These are phyloP conservation scores for Drosophila imparisetae DNA, from an alignment of 2,888 invertebrate genomes.

Conservation along the genomic window DNA sequence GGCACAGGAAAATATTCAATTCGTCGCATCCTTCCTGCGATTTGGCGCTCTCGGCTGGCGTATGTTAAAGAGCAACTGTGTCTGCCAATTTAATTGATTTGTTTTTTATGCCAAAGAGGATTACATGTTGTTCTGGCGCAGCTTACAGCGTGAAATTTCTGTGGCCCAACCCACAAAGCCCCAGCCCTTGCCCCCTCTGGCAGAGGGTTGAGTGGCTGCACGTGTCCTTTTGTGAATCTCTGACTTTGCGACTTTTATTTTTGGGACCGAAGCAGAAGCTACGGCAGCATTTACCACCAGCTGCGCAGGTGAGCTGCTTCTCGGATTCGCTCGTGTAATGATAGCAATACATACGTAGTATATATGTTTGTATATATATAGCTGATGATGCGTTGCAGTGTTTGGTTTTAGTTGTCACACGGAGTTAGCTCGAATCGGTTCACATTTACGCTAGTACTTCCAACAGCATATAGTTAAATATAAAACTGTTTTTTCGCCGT, in stretches of 20 bases:
- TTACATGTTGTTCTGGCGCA: slow-evolving; percentile 77
- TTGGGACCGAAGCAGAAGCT: slow-evolving; percentile 27
- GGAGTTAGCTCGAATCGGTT: slow-evolving; percentile 58
- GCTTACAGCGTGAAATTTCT: slow-evolving; percentile 71
- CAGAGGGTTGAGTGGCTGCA: slow-evolving; percentile 71
- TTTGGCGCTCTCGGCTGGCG: slow-evolving; percentile 45
- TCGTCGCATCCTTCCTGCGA: slow-evolving; percentile 83
- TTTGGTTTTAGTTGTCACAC: slow-evolving; percentile 64
- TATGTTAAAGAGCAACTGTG: slow-evolving; percentile 52
- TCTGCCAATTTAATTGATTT: slow-evolving; percentile 83
- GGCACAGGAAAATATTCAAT: slow-evolving; percentile 81
- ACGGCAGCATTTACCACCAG: slow-evolving; percentile 74
- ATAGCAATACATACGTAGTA: background rate
- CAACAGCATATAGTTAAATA: slow-evolving; percentile 4
- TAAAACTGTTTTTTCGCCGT: background rate
- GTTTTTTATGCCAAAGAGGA: slow-evolving; percentile 84
- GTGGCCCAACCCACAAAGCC: slow-evolving; percentile 37
- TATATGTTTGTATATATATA: slow-evolving; percentile 1
- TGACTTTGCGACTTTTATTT: slow-evolving; percentile 35
- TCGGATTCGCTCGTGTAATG: slow-evolving; percentile 7
- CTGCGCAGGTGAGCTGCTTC: slow-evolving; percentile 72
- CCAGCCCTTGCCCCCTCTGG: background rate
- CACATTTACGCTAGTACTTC: slow-evolving; percentile 1
- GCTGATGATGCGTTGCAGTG: slow-evolving; percentile 22
- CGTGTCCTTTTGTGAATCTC: slow-evolving; percentile 68